Evolutionary conservation across 2,113 vertebrate genomes (phyloP).

Genomic region (Microcebus ravelobensis): DNA sequence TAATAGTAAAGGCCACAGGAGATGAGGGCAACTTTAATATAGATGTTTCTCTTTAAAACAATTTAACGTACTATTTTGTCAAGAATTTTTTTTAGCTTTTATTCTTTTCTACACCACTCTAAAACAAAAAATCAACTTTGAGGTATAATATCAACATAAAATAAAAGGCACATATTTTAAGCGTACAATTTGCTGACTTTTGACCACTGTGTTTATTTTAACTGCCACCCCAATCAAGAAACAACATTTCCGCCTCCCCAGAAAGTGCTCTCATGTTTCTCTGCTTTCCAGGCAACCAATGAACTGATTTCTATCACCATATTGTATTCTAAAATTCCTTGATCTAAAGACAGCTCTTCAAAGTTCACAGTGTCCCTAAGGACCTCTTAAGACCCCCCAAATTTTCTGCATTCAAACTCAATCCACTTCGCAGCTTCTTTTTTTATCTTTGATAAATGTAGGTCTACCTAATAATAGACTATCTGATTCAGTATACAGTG

Average conservation of each 20-base stretch:
- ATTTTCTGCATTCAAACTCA: not conserved
- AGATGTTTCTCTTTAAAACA: conserved; percentile 2
- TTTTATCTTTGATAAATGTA: not conserved
- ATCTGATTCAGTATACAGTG: not conserved
- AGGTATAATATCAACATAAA: not conserved
- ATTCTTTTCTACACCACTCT: not conserved
- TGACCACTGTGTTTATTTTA: not conserved
- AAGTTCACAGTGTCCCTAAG: not conserved
- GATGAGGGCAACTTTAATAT: not conserved
- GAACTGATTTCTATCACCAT: not conserved
- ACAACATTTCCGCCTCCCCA: not conserved
- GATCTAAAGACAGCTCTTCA: not conserved
- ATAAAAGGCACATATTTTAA: not conserved
- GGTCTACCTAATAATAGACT: not conserved
- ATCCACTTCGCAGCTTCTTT: conserved; percentile 1
- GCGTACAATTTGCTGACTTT: not conserved
- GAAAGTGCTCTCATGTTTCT: not conserved
- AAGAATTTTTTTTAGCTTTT: not conserved
- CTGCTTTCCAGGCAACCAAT: not conserved
- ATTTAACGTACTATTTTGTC: not conserved
- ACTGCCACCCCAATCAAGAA: not conserved
- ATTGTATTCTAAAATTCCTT: not conserved
- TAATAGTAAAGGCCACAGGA: not conserved
- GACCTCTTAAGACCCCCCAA: not conserved
- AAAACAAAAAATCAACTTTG: not conserved